Evolutionary conservation across 1,140 invertebrate species (phyloP), one percentile per base, ranked within the genome.

Genomic region (Protaetia brevitarsis): DNA sequence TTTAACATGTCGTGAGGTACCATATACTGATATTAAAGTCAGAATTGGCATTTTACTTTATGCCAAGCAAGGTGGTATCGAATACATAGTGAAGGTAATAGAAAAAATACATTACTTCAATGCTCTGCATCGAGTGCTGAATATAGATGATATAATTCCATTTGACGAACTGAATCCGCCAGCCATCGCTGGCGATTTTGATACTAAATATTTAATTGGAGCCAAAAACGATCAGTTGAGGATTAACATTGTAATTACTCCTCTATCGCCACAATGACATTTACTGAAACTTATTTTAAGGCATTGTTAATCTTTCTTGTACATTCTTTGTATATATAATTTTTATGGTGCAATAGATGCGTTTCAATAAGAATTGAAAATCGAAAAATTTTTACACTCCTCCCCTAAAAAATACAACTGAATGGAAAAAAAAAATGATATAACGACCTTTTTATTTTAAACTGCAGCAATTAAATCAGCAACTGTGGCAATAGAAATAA

Each of bases 141-240:
- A 94, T 79, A 84, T 95, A 23, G 90, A 94, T 73, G 83, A 91
- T 77, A 81, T 93, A 10, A 74, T 95, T 65, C 88, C 89, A n/a
- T 94, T 90, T 77, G 86, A 89, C 66, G 87, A 92, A 73, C 79
- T 94, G 10, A 89, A 89, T 81, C 84, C 84, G 0, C 81, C 83
- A 28, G 71, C 65, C 34, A 56, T 51, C 8, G 59, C 66, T 29
- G 57, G 45, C 0, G 64, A 61, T 59, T 57, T 66, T 36, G 30
- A 51, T 31, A 65, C 21, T 3, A n/a, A 60, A 21, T 76, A 73
- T 67, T 66, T 79, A 11, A 72, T 73, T 28, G 77, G 77, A 16
- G 65, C 70, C 1, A 67, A 73, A 37, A 69, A 69, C 27, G 71
- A 79, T 69, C 66, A 72, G 59, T 61, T 78, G 11, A 78, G 76